A percentile compares a stretch with the other conserved stretches of the same genome.
Conservation (phyloP, 2,113 vertebrate genomes). For the Cariama cristata region DNA sequence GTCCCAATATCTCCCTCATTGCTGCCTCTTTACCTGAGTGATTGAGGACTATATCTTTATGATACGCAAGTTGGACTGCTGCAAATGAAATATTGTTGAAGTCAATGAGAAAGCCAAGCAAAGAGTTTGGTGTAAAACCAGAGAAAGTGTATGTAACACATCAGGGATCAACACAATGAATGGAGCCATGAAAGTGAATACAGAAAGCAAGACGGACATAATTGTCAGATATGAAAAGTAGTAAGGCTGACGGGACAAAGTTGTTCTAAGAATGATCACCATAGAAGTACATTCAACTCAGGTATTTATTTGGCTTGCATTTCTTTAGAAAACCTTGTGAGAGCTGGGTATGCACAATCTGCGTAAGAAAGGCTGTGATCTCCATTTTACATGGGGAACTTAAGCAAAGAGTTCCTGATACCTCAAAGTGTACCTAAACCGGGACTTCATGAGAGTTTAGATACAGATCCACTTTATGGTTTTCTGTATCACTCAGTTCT, state of each 20-base stretch:
- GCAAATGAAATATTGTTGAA: background rate
- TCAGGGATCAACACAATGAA: background rate
- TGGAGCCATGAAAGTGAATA: background rate
- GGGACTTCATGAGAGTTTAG: background rate
- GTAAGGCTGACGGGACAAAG: background rate
- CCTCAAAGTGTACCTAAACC: background rate
- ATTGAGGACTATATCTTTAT: background rate
- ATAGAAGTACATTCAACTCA: background rate
- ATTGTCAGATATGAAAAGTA: background rate
- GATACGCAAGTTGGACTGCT: background rate
- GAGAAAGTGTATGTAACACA: rapidly evolving
- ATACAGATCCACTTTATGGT: background rate
- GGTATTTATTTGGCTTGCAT: background rate
- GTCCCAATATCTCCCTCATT: background rate
- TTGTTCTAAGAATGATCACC: background rate
- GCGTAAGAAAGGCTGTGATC: background rate
- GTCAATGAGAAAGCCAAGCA: background rate
- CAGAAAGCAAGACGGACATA: background rate
- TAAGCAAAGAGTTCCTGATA: background rate
- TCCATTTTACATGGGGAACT: background rate
- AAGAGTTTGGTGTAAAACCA: background rate
- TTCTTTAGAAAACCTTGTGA: background rate
- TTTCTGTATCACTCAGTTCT: background rate
- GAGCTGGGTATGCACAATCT: background rate
- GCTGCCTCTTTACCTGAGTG: background rate